These are phyloP conservation scores for Lycaon pictus DNA, from an alignment of 2,113 vertebrate species.

Conservation along the genomic window DNA sequence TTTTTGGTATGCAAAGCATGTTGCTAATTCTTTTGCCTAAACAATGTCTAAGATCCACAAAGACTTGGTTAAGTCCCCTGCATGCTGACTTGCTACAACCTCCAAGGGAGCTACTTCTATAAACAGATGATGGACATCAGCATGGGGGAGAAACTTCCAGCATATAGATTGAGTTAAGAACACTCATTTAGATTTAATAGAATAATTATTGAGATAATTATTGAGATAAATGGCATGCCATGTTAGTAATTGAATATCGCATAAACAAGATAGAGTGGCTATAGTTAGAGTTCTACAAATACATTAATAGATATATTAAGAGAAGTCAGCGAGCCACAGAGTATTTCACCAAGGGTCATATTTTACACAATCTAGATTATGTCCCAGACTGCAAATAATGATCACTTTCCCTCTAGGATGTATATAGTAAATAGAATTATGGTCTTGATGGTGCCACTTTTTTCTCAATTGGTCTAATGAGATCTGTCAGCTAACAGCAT, in stretches of 20 bases:
- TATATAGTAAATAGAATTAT: neutral
- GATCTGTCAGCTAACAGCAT: neutral
- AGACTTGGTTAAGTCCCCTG: neutral
- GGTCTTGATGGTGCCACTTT: neutral
- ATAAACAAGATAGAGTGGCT: slow-evolving; percentile 72
- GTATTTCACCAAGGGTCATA: slow-evolving; percentile 65
- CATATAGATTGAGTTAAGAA: slow-evolving; percentile 63
- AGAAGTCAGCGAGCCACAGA: slow-evolving; percentile 68
- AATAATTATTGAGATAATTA: slow-evolving; percentile 75
- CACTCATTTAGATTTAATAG: slow-evolving; percentile 58
- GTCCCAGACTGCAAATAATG: slow-evolving; percentile 40
- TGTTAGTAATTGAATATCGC: slow-evolving; percentile 70
- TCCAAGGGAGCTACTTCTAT: neutral
- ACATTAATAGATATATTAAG: slow-evolving; percentile 70
- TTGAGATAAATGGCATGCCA: slow-evolving; percentile 76
- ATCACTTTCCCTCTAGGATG: neutral
- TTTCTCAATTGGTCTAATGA: neutral
- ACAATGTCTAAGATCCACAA: slow-evolving; percentile 37
- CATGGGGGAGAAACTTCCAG: neutral
- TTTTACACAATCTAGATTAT: slow-evolving; percentile 59
- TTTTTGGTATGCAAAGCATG: slow-evolving; percentile 55
- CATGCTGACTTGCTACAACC: neutral
- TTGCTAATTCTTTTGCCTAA: slow-evolving; percentile 65
- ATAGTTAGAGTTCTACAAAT: slow-evolving; percentile 69
- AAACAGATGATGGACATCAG: neutral